Evolutionary conservation across 92 coral and sea anemone genomes (phyloP), one percentile per base, ranked within the genome.

Genomic region (Parazoanthus darwini): DNA sequence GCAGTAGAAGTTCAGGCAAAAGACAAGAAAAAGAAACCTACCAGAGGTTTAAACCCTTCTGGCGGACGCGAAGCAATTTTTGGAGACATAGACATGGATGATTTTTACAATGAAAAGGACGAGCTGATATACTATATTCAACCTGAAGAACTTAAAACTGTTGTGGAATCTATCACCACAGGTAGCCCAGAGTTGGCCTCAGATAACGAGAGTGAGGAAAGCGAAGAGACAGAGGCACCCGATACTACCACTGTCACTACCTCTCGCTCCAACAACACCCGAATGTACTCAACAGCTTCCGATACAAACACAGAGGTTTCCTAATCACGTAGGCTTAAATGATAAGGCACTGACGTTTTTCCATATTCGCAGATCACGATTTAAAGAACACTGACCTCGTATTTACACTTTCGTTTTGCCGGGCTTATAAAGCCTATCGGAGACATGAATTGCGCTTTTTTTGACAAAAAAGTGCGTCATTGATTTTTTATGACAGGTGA

Each of bases 31-130:
- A 83, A 79, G 63, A 89, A 91, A 25, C 76, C 39, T 56, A 29
- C 80, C 5, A 71, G 42, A 15, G 65, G 46, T 15, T 35, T 74
- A 22, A 26, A 26, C 33, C 67, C 88, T 6, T 8, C n/a, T 29
- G 18, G 58, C 37, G 96, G 94, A 36, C 79, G 93, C 51, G 83
- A 90, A 77, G 90, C 91, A 13, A 95, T 95, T 63, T 94, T 95
- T 79, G 98, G 98, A 37, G 89, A 90, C 25, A 80, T 95, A 56
- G 94, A 95, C 65, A 95, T 95, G 98, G 91, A 93, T 78, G 92
- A 95, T 78, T 95, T 95, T 81, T 95, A 95, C 88, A 46, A 67
- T 13, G 94, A 89, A 73, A 94, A 89, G 54, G 98, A 95, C 81
- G 98, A 95, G 80, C 82, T 95, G 78, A 86, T 95, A 18, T 95